Base-by-base conservation (phyloP, 2,888 invertebrate species). In the Pristionchus arcanus region DNA sequence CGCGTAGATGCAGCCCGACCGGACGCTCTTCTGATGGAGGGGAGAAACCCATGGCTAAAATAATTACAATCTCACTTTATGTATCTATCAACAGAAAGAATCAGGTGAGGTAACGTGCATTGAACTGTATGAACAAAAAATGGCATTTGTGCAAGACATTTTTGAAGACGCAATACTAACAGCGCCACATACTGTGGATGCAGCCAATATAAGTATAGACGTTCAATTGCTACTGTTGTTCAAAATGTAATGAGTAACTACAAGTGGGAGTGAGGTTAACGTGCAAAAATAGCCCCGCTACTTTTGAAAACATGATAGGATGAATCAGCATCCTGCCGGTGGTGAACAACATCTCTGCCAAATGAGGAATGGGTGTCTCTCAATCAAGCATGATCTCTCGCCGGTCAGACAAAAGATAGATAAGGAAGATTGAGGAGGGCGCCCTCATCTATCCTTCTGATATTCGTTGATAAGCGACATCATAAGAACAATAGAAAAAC, bases 1-100 rank as follows among this genome's bases (percentile, higher is more conserved):
- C 89, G 28, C 53, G 21, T 2, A 89, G 74, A 77, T 88, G 55
- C 55, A 77, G 25, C 25, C 85, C 85, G 25, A 15, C 31, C 85
- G 31, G 31, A 11, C 49, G 9, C 85, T 85, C 85, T n/a, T 21
- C 28, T 25, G 59, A 37, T 0, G 63, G 55, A 28, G 85, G 85
- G 15, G 55, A 63, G 34, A 37, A 59, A 16, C 85, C 85, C 85
- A 85, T 85, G 25, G 1, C 74, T 74, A 34, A 31, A 74, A 13
- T 1, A 68, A 11, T 55, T 1, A 4, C 11, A 5, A 3, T 66
- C 59, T 59, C 21, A 59, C 15, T 1, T 16, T 59, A 2, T 59
- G 3, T 15, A 5, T 59, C 7, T 9, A 19, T 25, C 59, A 59
- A 15, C 11, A 49, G 42, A 49, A 49, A 49, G 42, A 49, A 13